A percentile compares a stretch with the other conserved stretches of the same genome.
These are phyloP conservation scores for Dendrolimus pini DNA, from an alignment of 2,888 invertebrate genomes.

Conservation along the genomic window DNA sequence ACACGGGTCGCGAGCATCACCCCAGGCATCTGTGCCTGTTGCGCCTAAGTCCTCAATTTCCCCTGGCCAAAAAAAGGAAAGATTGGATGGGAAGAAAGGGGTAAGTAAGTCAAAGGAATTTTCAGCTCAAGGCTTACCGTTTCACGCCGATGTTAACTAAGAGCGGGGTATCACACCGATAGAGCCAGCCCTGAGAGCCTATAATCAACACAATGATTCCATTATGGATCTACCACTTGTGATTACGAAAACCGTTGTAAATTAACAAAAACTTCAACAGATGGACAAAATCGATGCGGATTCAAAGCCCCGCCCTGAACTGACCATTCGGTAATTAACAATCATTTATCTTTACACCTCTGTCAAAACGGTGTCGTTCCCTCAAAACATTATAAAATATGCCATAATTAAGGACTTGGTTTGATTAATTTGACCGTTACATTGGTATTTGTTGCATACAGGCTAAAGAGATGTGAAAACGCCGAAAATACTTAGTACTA, in stretches of 20 bases:
- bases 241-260: background rate
- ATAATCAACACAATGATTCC: too few relatives aligned
- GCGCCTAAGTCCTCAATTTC: too few relatives aligned
- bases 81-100: too few relatives aligned
- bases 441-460: background rate
- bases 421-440: conserved; percentile 53
- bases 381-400: conserved; percentile 60
- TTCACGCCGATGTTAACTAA: too few relatives aligned
- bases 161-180: too few relatives aligned
- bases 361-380: conserved; percentile 70
- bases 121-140: too few relatives aligned
- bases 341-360: conserved; percentile 66
- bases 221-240: too few relatives aligned
- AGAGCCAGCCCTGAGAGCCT: too few relatives aligned
- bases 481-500: conserved; percentile 1
- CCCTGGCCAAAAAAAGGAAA: too few relatives aligned
- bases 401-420: conserved; percentile 50
- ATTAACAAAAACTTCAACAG: background rate
- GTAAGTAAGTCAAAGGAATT: too few relatives aligned
- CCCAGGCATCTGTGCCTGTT: too few relatives aligned
- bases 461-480: background rate
- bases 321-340: conserved; percentile 20
- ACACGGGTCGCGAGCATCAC: too few relatives aligned
- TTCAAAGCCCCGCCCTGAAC: background rate
- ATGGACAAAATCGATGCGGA: background rate